phyloP scores from a whole-genome alignment of 1,140 invertebrate genomes.

The Euglossa dilemma region DNA sequence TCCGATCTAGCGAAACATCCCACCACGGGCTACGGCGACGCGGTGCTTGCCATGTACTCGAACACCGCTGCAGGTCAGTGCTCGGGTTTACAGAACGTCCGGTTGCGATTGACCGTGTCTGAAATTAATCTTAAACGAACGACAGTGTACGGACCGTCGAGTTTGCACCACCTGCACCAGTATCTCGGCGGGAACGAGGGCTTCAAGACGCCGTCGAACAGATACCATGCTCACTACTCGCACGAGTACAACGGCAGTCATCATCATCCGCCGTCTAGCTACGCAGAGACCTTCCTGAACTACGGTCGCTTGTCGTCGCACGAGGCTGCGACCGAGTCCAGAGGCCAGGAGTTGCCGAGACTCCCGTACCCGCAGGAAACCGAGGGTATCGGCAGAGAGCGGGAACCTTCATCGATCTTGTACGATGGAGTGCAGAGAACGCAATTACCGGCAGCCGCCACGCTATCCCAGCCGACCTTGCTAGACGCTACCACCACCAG shows the following conservation, averaged over 20 bases:
- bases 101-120: not conserved
- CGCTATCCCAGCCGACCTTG: conserved; percentile 65
- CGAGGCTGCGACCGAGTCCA: conserved; percentile 70
- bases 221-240: conserved; percentile 74
- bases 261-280: conserved; percentile 70
- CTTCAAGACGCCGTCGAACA: conserved; percentile 74
- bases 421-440: conserved; percentile 69
- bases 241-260: conserved; percentile 72
- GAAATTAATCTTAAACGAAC: conserved; percentile 1
- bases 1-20: conserved; percentile 65
- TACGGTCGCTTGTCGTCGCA: conserved; percentile 76
- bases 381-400: conserved; percentile 66
- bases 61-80: conserved; percentile 69
- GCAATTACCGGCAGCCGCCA: conserved; percentile 66
- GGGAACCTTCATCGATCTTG: conserved; percentile 53
- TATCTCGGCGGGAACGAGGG: conserved; percentile 78
- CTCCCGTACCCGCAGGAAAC: conserved; percentile 56
- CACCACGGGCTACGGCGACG: conserved; percentile 68
- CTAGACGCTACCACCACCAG: conserved; percentile 68
- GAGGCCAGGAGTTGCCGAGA: conserved; percentile 70
- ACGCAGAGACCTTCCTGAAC: conserved; percentile 77
- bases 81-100: not conserved
- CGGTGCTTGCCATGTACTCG: conserved; percentile 74
- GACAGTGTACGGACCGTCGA: conserved; percentile 76
- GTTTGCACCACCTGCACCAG: conserved; percentile 78